A percentile compares a stretch with the other conserved stretches of the same genome.
Conservation (phyloP, 2,113 vertebrate genomes). For the Lutjanus erythropterus region DNA sequence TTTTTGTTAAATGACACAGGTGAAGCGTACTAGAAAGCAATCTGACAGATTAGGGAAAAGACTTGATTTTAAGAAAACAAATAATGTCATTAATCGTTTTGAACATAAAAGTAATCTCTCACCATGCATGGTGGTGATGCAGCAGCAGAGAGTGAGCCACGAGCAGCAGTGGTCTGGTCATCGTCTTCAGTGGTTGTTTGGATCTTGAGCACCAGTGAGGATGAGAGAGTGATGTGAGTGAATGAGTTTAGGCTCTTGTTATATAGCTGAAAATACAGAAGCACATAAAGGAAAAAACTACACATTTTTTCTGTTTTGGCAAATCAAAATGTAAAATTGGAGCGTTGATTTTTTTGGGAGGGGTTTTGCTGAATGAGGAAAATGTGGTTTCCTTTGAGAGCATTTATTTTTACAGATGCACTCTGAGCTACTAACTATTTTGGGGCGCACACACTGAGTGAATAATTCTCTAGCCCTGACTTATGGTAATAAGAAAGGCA, state of each 20-base stretch:
- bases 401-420: neutral
- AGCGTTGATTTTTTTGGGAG: neutral
- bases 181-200: conserved; percentile 25
- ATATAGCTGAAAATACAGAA: conserved; percentile 57
- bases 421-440: neutral
- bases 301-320: neutral
- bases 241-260: conserved; percentile 18
- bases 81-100: neutral
- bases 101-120: neutral
- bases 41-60: neutral
- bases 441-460: neutral
- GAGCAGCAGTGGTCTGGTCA: conserved; percentile 25
- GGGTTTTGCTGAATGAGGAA: conserved; percentile 6
- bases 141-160: conserved; percentile 52
- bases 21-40: neutral
- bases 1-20: neutral
- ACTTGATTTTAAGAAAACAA: neutral
- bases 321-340: neutral
- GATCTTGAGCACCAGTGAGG: conserved; percentile 8
- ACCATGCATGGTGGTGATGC: conserved; percentile 45
- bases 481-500: neutral
- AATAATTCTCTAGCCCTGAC: neutral
- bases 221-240: conserved; percentile 26
- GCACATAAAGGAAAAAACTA: neutral
- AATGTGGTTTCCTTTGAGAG: neutral